phyloP scores from a whole-genome alignment of 2,888 invertebrate genomes.

The Willowsia nigromaculata region DNA sequence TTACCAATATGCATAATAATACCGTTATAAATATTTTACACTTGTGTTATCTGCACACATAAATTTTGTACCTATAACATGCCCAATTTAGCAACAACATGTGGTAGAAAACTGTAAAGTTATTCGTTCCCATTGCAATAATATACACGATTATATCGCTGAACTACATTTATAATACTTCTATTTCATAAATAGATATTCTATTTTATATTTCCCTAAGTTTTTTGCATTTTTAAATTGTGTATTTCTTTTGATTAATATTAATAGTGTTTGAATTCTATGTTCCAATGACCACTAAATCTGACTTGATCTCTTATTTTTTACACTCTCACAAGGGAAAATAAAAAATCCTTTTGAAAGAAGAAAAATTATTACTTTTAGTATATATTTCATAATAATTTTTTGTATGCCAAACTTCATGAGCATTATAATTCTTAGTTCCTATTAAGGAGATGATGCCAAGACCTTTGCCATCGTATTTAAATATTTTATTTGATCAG shows the following conservation, averaged over 20 bases:
- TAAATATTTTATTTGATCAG: not conserved
- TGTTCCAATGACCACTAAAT: not conserved
- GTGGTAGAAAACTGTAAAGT: conserved; percentile 45
- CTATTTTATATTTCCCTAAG: not conserved
- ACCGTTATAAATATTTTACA: not conserved
- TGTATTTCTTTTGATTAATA: not conserved
- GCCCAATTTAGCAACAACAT: not conserved
- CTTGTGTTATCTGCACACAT: not conserved
- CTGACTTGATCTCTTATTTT: not conserved
- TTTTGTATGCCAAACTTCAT: not conserved
- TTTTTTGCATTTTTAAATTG: not conserved
- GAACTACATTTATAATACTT: not conserved
- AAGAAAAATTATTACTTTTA: too few species aligned
- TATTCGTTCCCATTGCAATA: not conserved
- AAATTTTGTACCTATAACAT: not conserved
- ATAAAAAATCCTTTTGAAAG: too few species aligned
- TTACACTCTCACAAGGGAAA: too few species aligned
- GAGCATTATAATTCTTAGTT: conserved; percentile 1
- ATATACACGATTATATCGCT: not conserved
- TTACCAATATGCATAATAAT: too few species aligned
- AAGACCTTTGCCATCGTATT: not conserved
- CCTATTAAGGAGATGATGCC: not conserved
- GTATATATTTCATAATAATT: not conserved
- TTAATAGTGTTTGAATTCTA: not conserved
- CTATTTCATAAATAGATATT: not conserved